Conservation (phyloP, 2,888 invertebrate species). For the Chrysotoxum bicinctum region DNA sequence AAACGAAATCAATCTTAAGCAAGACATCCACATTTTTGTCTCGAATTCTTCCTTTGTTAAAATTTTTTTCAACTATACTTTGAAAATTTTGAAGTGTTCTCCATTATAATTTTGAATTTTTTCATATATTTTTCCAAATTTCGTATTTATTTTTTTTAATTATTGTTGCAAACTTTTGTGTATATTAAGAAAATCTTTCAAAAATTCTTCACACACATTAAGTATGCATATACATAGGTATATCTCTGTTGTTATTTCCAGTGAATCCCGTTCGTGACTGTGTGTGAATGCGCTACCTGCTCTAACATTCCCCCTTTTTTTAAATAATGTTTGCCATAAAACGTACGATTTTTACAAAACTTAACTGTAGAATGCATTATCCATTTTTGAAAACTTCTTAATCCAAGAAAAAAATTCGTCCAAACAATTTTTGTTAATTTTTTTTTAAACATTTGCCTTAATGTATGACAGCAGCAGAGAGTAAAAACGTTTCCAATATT, state of each 20-base stretch:
- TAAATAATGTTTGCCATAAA: slow-evolving; percentile 60
- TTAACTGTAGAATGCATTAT: slow-evolving; percentile 63
- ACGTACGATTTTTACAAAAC: slow-evolving; percentile 59
- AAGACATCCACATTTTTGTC: slow-evolving; percentile 2
- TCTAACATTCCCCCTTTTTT: slow-evolving; percentile 20
- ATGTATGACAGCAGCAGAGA: slow-evolving; percentile 53
- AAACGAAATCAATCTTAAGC: slow-evolving; percentile 26
- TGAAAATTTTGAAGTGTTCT: slow-evolving; percentile 32
- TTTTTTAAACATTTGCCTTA: slow-evolving; percentile 27
- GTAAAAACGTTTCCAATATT: slow-evolving; percentile 58
- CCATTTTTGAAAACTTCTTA: slow-evolving; percentile 68
- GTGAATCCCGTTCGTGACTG: slow-evolving; percentile 70
- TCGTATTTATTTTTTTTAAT: slow-evolving; percentile 9
- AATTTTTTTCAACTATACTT: slow-evolving; percentile 15
- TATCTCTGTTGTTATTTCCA: slow-evolving; percentile 64
- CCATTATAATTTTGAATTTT: slow-evolving; percentile 17
- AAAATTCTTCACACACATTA: slow-evolving; percentile 32
- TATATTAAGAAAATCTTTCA: slow-evolving; percentile 42
- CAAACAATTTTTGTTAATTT: slow-evolving; percentile 32
- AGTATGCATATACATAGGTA: slow-evolving; percentile 52
- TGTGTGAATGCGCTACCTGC: slow-evolving; percentile 67
- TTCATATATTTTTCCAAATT: slow-evolving; percentile 3
- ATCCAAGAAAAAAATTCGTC: slow-evolving; percentile 36
- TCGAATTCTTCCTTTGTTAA: slow-evolving; percentile 42
- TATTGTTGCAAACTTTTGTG: slow-evolving; percentile 51